phyloP scores from a whole-genome alignment of 2,888 invertebrate species.

The Synanthedon vespiformis region DNA sequence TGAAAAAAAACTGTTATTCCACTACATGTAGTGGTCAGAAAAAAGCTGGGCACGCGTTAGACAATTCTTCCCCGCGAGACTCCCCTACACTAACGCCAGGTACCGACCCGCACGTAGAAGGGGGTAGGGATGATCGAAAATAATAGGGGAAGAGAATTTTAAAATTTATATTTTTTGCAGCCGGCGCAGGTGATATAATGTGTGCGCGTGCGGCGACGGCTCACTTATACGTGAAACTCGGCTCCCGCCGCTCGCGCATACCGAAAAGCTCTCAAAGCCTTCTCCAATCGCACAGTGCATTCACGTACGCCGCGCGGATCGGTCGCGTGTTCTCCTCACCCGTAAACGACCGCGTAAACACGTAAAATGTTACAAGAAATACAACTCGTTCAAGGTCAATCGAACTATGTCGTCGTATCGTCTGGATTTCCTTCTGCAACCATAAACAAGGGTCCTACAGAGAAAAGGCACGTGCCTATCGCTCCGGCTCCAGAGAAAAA shows the following conservation, averaged over 20 bases:
- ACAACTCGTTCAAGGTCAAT: constrained; percentile 67
- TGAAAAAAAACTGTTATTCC: neutral
- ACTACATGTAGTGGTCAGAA: constrained; percentile 46
- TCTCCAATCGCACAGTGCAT: constrained; percentile 37
- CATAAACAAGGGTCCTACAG: constrained; percentile 59
- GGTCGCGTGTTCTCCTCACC: constrained; percentile 32
- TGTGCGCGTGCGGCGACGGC: constrained; percentile 63
- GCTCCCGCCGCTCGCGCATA: constrained; percentile 40
- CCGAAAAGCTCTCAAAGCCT: constrained; percentile 38
- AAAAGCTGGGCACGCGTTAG: constrained; percentile 62
- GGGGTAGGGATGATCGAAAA: constrained; percentile 70
- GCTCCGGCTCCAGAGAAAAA: constrained; percentile 72
- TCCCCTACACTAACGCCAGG: constrained; percentile 51
- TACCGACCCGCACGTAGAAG: constrained; percentile 62
- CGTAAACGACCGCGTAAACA: constrained; percentile 35
- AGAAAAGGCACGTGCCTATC: constrained; percentile 66
- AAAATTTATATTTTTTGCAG: constrained; percentile 70
- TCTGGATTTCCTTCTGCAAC: constrained; percentile 59
- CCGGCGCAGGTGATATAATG: constrained; percentile 71
- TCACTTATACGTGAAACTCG: constrained; percentile 64
- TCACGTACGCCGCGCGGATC: constrained; percentile 42
- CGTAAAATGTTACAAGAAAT: constrained; percentile 67
- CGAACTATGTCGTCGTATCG: constrained; percentile 74
- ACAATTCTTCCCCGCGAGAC: constrained; percentile 25
- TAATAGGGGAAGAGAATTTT: constrained; percentile 71